These are phyloP conservation scores for Ciona savignyi DNA, from an alignment of 23 tunicate species.

Conservation along the genomic window DNA sequence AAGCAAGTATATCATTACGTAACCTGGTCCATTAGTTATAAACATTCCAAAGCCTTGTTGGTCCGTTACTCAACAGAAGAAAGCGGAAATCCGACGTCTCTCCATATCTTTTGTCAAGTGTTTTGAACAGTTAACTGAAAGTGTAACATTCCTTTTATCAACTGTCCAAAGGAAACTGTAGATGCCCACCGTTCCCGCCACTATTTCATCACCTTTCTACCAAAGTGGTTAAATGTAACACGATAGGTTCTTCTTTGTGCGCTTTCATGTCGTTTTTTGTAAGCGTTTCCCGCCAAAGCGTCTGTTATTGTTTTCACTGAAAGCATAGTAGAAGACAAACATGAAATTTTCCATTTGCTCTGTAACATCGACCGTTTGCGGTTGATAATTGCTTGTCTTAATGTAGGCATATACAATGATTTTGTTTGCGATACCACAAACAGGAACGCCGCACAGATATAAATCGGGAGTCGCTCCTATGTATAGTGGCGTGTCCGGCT, in stretches of 20 bases:
- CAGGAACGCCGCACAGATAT: background rate
- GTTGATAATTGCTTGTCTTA: background rate
- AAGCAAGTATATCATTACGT: background rate
- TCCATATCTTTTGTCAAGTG: background rate
- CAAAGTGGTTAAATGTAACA: background rate
- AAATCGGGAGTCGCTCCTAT: background rate
- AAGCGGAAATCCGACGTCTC: background rate
- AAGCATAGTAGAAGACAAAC: background rate
- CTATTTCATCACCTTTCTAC: background rate
- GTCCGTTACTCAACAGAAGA: background rate
- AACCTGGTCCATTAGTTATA: background rate
- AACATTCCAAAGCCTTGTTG: background rate
- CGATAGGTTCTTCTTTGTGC: background rate
- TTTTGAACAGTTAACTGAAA: background rate
- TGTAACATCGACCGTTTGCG: no score
- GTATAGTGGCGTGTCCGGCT: background rate
- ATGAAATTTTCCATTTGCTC: background rate
- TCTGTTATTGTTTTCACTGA: conserved; percentile 1
- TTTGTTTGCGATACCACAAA: no score
- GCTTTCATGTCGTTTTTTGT: background rate
- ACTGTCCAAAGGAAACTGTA: background rate
- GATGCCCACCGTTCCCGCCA: background rate
- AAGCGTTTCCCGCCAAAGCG: background rate
- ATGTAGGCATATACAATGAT: background rate
- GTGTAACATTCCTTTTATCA: background rate